Conservation (phyloP, 1,140 invertebrate genomes). For the Conus betulinus region DNA sequence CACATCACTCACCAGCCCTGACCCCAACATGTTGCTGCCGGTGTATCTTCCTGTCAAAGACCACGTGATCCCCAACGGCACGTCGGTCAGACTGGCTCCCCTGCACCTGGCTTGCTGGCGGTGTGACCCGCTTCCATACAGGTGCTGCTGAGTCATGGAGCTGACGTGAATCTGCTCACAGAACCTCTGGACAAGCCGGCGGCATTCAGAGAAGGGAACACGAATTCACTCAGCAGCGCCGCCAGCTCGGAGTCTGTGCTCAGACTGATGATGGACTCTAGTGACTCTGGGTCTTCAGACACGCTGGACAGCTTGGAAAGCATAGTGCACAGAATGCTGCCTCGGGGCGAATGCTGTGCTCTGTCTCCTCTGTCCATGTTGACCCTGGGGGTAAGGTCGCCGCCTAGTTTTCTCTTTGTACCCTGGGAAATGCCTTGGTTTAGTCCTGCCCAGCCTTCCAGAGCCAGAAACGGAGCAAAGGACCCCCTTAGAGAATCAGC, state of each 20-base stretch:
- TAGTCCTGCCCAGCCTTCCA: conserved; percentile 4
- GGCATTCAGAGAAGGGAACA: not conserved
- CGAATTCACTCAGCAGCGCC: too few relatives aligned
- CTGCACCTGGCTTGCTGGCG: conserved; percentile 43
- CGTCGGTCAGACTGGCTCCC: conserved; percentile 19
- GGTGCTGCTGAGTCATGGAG: conserved; percentile 28
- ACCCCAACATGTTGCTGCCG: not conserved
- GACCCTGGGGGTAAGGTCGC: conserved; percentile 34
- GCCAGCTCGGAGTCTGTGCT: not conserved
- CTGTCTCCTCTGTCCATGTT: conserved; percentile 21
- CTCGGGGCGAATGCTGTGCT: not conserved
- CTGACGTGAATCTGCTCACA: conserved; percentile 31
- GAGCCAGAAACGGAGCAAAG: not conserved
- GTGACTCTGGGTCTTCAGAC: not conserved
- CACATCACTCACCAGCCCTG: not conserved
- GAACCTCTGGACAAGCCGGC: conserved; percentile 14
- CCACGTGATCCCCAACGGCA: conserved; percentile 15
- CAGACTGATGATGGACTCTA: not conserved
- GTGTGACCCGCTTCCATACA: conserved; percentile 25
- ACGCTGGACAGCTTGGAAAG: not conserved
- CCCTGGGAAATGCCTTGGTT: not conserved
- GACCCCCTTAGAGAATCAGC: too few relatives aligned
- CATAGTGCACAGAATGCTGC: not conserved
- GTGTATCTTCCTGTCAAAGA: conserved; percentile 33
- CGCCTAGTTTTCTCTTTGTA: conserved; percentile 4